Evolutionary conservation across 2,888 invertebrate genomes (phyloP).

Genomic region (Erynnis tages): DNA sequence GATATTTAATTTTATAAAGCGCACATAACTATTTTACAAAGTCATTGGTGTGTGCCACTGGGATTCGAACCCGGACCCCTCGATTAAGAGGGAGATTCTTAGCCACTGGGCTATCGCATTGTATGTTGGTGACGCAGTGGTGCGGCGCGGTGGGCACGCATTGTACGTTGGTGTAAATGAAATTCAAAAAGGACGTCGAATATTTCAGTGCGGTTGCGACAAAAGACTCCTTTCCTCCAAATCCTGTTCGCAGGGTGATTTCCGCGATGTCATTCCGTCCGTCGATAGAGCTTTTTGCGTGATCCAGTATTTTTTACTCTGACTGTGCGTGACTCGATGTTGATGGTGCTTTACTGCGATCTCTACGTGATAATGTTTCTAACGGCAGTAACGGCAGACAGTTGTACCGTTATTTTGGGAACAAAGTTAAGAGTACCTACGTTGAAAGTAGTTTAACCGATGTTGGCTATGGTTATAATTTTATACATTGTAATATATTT

Average conservation of each 20-base stretch:
- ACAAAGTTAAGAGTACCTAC: background rate
- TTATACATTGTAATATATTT: no score
- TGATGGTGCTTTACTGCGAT: conserved; percentile 30
- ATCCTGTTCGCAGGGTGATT: background rate
- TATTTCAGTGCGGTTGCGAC: background rate
- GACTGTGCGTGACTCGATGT: conserved; percentile 22
- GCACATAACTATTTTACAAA: no score
- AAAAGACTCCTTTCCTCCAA: background rate
- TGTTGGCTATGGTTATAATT: no score
- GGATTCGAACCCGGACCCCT: no score
- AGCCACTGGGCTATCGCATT: no score
- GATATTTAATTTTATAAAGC: no score
- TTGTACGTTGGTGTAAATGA: no score
- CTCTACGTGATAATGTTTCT: conserved; percentile 29
- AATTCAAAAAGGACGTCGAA: background rate
- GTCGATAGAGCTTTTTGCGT: conserved; percentile 3
- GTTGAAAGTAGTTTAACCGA: background rate
- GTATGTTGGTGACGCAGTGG: no score
- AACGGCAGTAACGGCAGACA: no score
- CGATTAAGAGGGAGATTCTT: no score
- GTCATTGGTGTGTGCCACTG: no score
- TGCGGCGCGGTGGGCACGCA: no score
- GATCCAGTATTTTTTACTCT: conserved; percentile 17
- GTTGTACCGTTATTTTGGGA: conserved; percentile 25
- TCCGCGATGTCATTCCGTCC: conserved; percentile 6